These are phyloP conservation scores for Podarcis siculus DNA, from an alignment of 2,797 vertebrate genomes.

Conservation along the genomic window DNA sequence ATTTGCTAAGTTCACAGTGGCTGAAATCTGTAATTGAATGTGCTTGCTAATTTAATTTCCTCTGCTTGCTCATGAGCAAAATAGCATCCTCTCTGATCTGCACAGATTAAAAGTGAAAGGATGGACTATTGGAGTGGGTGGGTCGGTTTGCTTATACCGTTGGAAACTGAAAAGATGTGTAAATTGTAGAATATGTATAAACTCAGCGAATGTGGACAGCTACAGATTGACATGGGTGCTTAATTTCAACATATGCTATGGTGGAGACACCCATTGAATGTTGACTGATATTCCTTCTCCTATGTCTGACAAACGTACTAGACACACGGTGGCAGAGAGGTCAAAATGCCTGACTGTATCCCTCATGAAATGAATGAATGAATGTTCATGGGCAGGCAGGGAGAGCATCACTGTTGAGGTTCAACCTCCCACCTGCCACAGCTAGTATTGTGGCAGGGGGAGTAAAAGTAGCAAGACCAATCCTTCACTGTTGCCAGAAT, in stretches of 20 bases:
- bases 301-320: not conserved
- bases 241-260: conserved; percentile 3
- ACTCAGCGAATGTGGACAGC: not conserved
- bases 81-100: conserved; percentile 39
- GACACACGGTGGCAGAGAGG: not conserved
- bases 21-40: conserved; percentile 50
- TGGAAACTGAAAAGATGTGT: conserved; percentile 33
- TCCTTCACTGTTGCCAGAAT: not conserved
- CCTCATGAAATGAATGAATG: too few species aligned
- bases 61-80: conserved; percentile 53
- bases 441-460: not conserved
- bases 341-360: not conserved
- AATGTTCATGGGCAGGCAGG: not conserved
- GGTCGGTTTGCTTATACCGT: conserved; percentile 1
- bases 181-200: conserved; percentile 19
- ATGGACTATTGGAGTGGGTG: not conserved
- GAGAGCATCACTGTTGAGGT: not conserved
- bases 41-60: conserved; percentile 64
- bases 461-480: not conserved
- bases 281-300: not conserved
- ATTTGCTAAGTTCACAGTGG: conserved; percentile 51
- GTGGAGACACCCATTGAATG: not conserved
- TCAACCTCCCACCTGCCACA: not conserved
- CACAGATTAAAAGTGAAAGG: conserved; percentile 49
- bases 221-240: conserved; percentile 41